Conservation (phyloP, 2,888 invertebrate genomes). For the Apotomis turbidana region DNA sequence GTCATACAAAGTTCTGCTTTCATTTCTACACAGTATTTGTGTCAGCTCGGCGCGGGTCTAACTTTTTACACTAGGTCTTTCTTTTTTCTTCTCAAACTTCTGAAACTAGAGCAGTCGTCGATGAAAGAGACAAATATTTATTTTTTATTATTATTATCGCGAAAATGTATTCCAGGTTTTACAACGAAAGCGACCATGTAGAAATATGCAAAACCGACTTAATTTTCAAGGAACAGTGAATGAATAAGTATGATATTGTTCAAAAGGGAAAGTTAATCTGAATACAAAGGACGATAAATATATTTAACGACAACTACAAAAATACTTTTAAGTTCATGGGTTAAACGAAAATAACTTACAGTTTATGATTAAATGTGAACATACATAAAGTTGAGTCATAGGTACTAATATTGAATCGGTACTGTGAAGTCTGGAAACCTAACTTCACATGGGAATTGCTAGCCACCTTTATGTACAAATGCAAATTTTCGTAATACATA, state of each 20-base stretch:
- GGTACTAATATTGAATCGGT: conserved; percentile 8
- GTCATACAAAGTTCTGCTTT: conserved; percentile 21
- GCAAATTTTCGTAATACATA: too few species aligned
- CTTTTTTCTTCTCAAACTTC: conserved; percentile 13
- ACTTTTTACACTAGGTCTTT: conserved; percentile 17
- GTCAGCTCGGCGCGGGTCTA: conserved; percentile 18
- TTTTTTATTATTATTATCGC: not conserved
- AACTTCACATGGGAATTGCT: too few species aligned
- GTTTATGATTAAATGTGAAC: conserved; percentile 9
- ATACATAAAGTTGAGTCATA: conserved; percentile 23
- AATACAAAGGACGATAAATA: conserved; percentile 35
- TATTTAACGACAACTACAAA: conserved; percentile 26
- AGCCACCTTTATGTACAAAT: too few species aligned
- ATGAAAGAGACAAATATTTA: not conserved
- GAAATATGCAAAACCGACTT: not conserved
- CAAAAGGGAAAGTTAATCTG: conserved; percentile 23
- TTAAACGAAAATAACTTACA: conserved; percentile 9
- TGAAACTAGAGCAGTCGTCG: not conserved
- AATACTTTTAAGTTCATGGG: conserved; percentile 18
- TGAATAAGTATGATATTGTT: conserved; percentile 17
- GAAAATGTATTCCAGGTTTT: not conserved
- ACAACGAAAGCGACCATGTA: not conserved
- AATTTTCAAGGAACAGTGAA: conserved; percentile 2
- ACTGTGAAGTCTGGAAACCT: too few species aligned
- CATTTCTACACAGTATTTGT: conserved; percentile 22